A percentile compares a stretch with the other conserved stretches of the same genome.
Evolutionary conservation across 2,888 invertebrate genomes (phyloP).

Genomic region (Leucoptera coffeella): DNA sequence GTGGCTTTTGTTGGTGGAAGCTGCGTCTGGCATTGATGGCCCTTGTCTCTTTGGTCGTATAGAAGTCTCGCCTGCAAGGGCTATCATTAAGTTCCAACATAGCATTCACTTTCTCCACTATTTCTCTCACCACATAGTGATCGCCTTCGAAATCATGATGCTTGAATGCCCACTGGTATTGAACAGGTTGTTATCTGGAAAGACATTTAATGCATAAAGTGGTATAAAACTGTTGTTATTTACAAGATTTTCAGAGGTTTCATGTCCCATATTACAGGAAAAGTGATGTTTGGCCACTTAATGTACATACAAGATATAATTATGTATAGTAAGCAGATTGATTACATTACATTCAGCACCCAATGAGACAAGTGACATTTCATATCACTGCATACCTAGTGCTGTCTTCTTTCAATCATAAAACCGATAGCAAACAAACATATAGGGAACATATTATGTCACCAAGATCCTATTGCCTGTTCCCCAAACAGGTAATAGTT

Average conservation of each 20-base stretch:
- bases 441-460: too few relatives aligned
- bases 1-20: too few relatives aligned
- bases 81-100: slow-evolving; percentile 80
- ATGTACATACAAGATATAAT: not conserved
- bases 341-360: not conserved
- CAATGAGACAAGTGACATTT: not conserved
- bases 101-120: slow-evolving; percentile 81
- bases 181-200: slow-evolving; percentile 12
- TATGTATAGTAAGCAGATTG: not conserved
- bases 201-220: slow-evolving; percentile 20
- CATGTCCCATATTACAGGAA: too few relatives aligned
- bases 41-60: slow-evolving; percentile 66
- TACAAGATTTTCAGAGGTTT: not conserved
- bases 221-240: too few relatives aligned
- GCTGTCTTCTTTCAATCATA: too few relatives aligned
- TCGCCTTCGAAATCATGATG: slow-evolving; percentile 86
- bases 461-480: too few relatives aligned
- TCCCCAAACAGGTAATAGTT: too few relatives aligned
- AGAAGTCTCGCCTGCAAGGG: slow-evolving; percentile 73
- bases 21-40: slow-evolving; percentile 59
- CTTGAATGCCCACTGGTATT: slow-evolving; percentile 67
- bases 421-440: too few relatives aligned
- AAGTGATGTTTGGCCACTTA: too few relatives aligned
- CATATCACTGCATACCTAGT: not conserved
- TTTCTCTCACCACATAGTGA: slow-evolving; percentile 67